Conservation (phyloP, 1,140 invertebrate genomes). For the Euura lappo region DNA sequence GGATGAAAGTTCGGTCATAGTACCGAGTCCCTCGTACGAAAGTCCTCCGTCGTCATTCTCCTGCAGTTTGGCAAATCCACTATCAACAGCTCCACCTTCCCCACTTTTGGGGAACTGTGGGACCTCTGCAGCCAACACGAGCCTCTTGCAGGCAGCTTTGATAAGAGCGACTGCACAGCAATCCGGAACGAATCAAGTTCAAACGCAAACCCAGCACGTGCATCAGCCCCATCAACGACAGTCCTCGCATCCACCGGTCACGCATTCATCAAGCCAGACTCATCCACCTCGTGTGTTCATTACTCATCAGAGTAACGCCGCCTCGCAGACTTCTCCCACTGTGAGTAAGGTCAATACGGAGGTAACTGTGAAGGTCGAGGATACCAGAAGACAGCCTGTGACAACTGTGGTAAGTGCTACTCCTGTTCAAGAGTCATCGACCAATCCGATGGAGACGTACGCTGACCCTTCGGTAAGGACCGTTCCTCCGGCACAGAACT, state of each 20-base stretch:
- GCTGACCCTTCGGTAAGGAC: slow-evolving; percentile 31
- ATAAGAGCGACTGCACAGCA: slow-evolving; percentile 70
- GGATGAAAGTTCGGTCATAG: slow-evolving; percentile 88
- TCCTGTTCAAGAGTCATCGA: slow-evolving; percentile 52
- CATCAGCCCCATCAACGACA: slow-evolving; percentile 19
- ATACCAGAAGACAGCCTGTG: slow-evolving; percentile 56
- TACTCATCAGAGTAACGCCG: slow-evolving; percentile 57
- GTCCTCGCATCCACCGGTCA: slow-evolving; percentile 29
- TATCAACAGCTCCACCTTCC: slow-evolving; percentile 64
- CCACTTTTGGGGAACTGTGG: slow-evolving; percentile 53
- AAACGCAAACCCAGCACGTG: slow-evolving; percentile 15
- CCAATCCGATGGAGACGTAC: slow-evolving; percentile 35
- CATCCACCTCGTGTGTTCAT: slow-evolving; percentile 57
- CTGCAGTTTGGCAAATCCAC: slow-evolving; percentile 55
- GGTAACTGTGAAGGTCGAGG: slow-evolving; percentile 67
- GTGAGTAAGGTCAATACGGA: slow-evolving; percentile 75
- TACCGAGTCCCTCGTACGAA: slow-evolving; percentile 77
- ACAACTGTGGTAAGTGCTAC: slow-evolving; percentile 61
- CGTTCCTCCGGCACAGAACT: slow-evolving; percentile 43
- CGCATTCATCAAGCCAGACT: slow-evolving; percentile 55
- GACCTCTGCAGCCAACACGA: slow-evolving; percentile 60
- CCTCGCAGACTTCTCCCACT: slow-evolving; percentile 56
- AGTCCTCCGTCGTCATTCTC: slow-evolving; percentile 74
- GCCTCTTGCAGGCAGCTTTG: slow-evolving; percentile 72
- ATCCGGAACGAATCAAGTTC: slow-evolving; percentile 44